Conservation (phyloP, 2,113 vertebrate species). For the Eulacestoma nigropectus region DNA sequence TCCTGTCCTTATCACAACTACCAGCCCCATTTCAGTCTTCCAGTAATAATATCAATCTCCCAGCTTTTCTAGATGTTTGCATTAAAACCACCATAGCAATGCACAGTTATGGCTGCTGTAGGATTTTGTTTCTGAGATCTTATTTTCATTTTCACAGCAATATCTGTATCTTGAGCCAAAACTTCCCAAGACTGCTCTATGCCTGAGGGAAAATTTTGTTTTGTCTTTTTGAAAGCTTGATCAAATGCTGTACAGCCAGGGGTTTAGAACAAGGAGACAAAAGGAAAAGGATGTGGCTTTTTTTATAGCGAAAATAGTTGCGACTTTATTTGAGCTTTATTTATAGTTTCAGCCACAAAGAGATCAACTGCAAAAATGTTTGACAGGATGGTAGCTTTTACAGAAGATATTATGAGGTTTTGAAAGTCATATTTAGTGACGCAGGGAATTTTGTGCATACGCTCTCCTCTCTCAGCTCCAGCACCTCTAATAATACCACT, state of each 20-base stretch:
- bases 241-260: conserved; percentile 13
- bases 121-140: background rate
- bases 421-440: background rate
- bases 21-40: background rate
- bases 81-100: background rate
- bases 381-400: background rate
- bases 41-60: background rate
- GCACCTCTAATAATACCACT: background rate
- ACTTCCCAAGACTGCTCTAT: background rate
- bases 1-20: background rate
- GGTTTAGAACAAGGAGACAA: background rate
- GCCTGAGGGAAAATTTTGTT: conserved; percentile 24
- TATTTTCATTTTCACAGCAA: background rate
- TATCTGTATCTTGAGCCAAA: background rate
- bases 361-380: background rate
- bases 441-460: background rate
- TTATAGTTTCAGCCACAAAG: background rate
- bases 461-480: background rate
- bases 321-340: background rate
- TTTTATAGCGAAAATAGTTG: background rate
- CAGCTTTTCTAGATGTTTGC: background rate
- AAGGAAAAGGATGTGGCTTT: background rate
- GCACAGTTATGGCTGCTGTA: background rate
- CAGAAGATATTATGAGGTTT: background rate
- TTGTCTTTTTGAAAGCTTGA: conserved; percentile 30